Evolutionary conservation across 1,140 invertebrate species (phyloP), one percentile per base, ranked within the genome.

Genomic region (Tyrophagus putrescentiae): DNA sequence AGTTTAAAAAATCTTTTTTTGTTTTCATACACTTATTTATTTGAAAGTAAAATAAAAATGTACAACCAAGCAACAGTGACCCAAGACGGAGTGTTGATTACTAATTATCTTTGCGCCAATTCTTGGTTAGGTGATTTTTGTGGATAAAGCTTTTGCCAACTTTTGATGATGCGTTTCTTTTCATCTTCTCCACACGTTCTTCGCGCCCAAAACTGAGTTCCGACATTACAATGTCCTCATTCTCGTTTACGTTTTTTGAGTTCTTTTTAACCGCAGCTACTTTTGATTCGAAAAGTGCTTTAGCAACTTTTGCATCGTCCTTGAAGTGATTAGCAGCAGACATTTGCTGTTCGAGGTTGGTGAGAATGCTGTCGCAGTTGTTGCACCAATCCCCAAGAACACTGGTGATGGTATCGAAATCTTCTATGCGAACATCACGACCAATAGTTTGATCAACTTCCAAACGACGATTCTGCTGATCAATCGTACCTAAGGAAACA

Each of bases 1-100:
- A n/a, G n/a, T n/a, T n/a, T n/a, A n/a, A n/a, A n/a, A n/a, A n/a
- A n/a, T n/a, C n/a, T n/a, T n/a, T n/a, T n/a, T n/a, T n/a, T n/a
- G n/a, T n/a, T n/a, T n/a, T n/a, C n/a, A n/a, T n/a, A n/a, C n/a
- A n/a, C n/a, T n/a, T n/a, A n/a, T n/a, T n/a, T n/a, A n/a, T n/a
- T 33, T 97, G 90, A 13, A 87, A 81, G 75, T 96, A 92, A 72
- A 95, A 96, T 73, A 93, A 96, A 73, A 96, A 98, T 33, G 84
- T 85, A 62, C 82, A 82, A 68, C 85, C 87, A 76, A 93, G 81
- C 68, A 96, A 97, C 42, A 92, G 72, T 18, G 85, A 83, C 0
- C 63, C 41, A 44, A 60, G 60, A 32, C 57, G 93, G 92, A 16
- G 48, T 32, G 28, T 63, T 57, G 27, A 63, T 56, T 33, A 13